Evolutionary conservation across 2,888 invertebrate species (phyloP).

Genomic region (Villa cingulata): DNA sequence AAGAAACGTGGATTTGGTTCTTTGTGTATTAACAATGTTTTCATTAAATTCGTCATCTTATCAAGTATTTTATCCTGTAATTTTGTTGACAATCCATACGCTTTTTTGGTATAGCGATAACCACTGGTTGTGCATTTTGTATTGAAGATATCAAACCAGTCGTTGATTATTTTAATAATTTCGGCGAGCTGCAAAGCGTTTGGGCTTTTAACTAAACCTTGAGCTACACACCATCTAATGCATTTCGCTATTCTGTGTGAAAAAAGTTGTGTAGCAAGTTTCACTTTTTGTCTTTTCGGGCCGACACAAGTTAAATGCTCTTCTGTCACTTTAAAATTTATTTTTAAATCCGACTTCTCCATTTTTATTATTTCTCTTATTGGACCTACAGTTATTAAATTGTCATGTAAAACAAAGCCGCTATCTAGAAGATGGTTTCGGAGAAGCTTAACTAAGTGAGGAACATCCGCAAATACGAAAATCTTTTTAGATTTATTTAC

Average conservation of each 20-base stretch:
- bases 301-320: background rate
- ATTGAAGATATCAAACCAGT: slow-evolving; percentile 14
- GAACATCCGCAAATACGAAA: slow-evolving; percentile 12
- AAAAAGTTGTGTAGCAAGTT: background rate
- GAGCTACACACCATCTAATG: too few species aligned
- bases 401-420: slow-evolving; percentile 3
- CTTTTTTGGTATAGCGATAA: slow-evolving; percentile 2
- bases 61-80: slow-evolving; percentile 9
- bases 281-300: background rate
- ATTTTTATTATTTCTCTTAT: background rate
- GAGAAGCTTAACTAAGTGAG: slow-evolving; percentile 10
- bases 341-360: too few species aligned
- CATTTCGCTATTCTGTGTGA: too few species aligned
- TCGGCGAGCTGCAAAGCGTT: too few species aligned
- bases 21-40: too few species aligned
- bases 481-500: background rate
- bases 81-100: slow-evolving; percentile 10
- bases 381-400: background rate
- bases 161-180: background rate
- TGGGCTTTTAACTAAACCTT: too few species aligned
- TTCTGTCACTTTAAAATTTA: too few species aligned
- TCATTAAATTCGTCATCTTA: slow-evolving; percentile 9
- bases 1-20: background rate
- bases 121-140: too few species aligned
- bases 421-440: slow-evolving; percentile 9